Evolutionary conservation across 2,113 vertebrate genomes (phyloP), one percentile per base, ranked within the genome.

Genomic region (Corythornis vintsioides): DNA sequence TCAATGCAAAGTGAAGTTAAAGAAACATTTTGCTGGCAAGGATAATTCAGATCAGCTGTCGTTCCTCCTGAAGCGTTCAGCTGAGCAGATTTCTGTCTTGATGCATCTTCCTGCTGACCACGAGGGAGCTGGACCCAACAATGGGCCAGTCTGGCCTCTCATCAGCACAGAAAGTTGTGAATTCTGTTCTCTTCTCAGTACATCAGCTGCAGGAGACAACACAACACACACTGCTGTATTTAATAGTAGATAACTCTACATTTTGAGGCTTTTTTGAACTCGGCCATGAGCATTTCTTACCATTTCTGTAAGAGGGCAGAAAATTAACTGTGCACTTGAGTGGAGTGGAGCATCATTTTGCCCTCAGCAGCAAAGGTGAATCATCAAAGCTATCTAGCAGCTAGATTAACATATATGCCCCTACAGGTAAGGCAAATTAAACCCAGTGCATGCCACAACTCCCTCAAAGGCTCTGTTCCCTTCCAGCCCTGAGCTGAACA

Each of bases 341-440:
- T 26, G 79, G 43, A 71, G 15, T 78, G 71, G 76, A 56, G 83
- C 57, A 63, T 73, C 20, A 70, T 88, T 88, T 91, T 86, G 83
- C 76, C 64, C 55, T 95, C 56, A 90, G 79, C 83, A 73, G 72
- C 45, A 73, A 85, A 79, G 60, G 29, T 83, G 79, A 92, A 83
- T 91, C 86, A 95, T 83, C 64, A 70, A 76, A 73, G 59, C 42
- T 85, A 61, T 83, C 67, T 76, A 55, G 50, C 80, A 86, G 76
- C 38, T 73, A 52, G 21, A 50, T 63, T 93, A 90, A 69, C 16
- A 76, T 73, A 66, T 94, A 80, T 80, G 47, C 76, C 72, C 67
- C 60, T 90, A 88, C 38, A 89, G 64, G 72, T 86, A 89, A 88
- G 82, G 45, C 25, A 90, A 65, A 88, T 88, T 89, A 90, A 88